Evolutionary conservation across 2,113 vertebrate species (phyloP).

Genomic region (Isurus oxyrinchus): DNA sequence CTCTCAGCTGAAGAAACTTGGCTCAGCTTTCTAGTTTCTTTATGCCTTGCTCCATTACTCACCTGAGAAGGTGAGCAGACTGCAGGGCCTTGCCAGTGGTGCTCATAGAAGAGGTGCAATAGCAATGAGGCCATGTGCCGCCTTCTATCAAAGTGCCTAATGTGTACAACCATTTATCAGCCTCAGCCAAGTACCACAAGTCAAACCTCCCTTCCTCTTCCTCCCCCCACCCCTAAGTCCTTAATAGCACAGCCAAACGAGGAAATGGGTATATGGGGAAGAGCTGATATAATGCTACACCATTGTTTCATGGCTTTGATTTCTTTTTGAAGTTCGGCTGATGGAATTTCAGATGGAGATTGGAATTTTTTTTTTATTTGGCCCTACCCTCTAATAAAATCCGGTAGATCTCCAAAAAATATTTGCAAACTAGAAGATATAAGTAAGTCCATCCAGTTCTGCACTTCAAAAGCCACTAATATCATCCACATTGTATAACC

Average conservation of each 20-base stretch:
- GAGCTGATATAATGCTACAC: background rate
- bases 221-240: background rate
- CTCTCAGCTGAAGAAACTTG: background rate
- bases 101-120: background rate
- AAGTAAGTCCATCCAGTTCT: background rate
- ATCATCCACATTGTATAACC: background rate
- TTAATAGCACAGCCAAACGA: background rate
- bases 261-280: background rate
- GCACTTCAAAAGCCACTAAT: conserved; percentile 10
- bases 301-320: background rate
- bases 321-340: background rate
- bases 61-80: background rate
- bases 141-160: background rate
- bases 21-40: background rate
- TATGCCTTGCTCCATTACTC: background rate
- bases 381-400: background rate
- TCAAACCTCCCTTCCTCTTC: background rate
- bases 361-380: background rate
- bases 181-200: too few relatives aligned
- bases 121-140: background rate
- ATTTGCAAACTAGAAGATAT: background rate
- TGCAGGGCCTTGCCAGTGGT: background rate
- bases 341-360: background rate
- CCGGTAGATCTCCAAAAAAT: background rate
- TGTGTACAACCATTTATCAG: background rate